Evolutionary conservation across 2,113 vertebrate genomes (phyloP).

Genomic region (Pangasianodon hypophthalmus): DNA sequence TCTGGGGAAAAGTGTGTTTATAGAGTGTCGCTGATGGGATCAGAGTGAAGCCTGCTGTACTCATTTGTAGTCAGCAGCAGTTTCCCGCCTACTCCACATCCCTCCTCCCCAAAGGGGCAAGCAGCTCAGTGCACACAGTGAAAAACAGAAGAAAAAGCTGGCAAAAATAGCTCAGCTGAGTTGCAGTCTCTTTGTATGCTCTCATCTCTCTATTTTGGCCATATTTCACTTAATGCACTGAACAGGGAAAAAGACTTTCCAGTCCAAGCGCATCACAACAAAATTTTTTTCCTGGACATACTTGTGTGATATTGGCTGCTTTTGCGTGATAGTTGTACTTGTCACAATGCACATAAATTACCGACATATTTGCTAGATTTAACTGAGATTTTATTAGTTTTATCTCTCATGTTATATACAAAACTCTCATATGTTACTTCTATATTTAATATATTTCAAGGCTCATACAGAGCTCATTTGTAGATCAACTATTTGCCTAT

Average conservation of each 20-base stretch:
- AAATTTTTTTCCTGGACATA: background rate
- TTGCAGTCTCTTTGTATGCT: slow-evolving; percentile 23
- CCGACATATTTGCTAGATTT: background rate
- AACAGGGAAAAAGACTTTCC: background rate
- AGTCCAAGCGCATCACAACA: background rate
- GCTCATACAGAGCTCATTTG: background rate
- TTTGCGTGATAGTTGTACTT: background rate
- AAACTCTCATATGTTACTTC: background rate
- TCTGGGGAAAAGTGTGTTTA: slow-evolving; percentile 12
- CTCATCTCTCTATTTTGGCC: slow-evolving; percentile 23
- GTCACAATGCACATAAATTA: background rate
- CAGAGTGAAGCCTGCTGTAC: slow-evolving; percentile 37
- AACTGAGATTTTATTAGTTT: background rate
- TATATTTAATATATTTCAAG: background rate
- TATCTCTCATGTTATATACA: background rate
- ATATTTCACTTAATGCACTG: slow-evolving; percentile 22
- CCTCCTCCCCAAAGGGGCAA: slow-evolving; percentile 35
- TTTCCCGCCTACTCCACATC: slow-evolving; percentile 58
- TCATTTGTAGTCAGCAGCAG: slow-evolving; percentile 70
- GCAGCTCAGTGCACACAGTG: slow-evolving; percentile 30
- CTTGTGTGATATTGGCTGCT: background rate
- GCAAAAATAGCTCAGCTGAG: slow-evolving; percentile 22
- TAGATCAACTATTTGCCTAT: background rate
- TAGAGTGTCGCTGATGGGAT: slow-evolving; percentile 32
- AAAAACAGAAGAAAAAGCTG: slow-evolving; percentile 26